Evolutionary conservation across 2,113 vertebrate species (phyloP).

Genomic region (Cranoglanis bouderius): DNA sequence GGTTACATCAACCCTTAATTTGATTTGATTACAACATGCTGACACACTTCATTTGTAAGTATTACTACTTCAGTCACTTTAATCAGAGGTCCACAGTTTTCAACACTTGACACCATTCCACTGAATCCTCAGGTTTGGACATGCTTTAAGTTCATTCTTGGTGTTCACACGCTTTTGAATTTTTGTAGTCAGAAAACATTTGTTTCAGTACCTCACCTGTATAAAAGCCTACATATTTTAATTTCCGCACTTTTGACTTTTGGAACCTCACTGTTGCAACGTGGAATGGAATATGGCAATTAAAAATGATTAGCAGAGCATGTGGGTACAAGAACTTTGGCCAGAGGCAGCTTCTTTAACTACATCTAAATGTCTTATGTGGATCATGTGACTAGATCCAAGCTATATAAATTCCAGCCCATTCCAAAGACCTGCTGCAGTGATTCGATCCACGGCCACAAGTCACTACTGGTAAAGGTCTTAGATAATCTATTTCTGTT

Average conservation of each 20-base stretch:
- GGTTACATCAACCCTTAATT: background rate
- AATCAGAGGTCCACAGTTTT: background rate
- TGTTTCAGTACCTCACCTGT: background rate
- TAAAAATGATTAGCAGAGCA: slow-evolving; percentile 66
- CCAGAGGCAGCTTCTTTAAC: slow-evolving; percentile 55
- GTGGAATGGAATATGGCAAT: slow-evolving; percentile 66
- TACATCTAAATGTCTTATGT: slow-evolving; percentile 18
- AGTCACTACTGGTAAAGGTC: background rate
- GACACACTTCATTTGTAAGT: background rate
- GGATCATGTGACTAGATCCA: slow-evolving; percentile 43
- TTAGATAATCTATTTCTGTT: background rate
- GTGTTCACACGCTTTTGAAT: background rate
- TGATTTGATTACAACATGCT: slow-evolving; percentile 34
- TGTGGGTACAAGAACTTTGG: slow-evolving; percentile 62
- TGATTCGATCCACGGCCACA: background rate
- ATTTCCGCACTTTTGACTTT: slow-evolving; percentile 26
- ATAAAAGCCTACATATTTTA: background rate
- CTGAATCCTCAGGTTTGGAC: background rate
- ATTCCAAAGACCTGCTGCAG: slow-evolving; percentile 25
- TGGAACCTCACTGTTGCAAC: slow-evolving; percentile 54
- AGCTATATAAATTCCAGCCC: slow-evolving; percentile 62
- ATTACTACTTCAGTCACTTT: background rate
- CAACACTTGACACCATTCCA: background rate
- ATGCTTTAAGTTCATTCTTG: background rate
- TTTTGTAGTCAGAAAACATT: background rate